Percentiles rank a stretch among this genome's conserved stretches.
These are phyloP conservation scores for Crioceris asparagi DNA, from an alignment of 2,888 invertebrate species.

Conservation along the genomic window DNA sequence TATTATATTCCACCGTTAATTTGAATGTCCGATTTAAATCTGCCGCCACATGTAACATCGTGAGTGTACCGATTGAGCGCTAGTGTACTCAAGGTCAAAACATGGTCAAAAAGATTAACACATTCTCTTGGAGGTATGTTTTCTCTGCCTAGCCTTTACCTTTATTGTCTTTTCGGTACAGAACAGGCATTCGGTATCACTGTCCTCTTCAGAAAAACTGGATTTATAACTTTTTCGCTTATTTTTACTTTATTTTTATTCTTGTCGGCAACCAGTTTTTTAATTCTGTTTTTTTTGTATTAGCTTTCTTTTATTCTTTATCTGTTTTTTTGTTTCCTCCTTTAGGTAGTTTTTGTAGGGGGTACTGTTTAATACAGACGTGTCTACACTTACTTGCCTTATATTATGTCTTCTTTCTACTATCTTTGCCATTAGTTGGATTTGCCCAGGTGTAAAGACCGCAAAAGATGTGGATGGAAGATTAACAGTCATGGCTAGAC, in stretches of 20 bases:
- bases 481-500: neutral
- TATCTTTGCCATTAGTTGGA: neutral
- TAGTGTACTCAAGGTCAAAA: too few relatives aligned
- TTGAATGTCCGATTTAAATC: too few relatives aligned
- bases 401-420: neutral
- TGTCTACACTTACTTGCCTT: neutral
- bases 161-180: too few relatives aligned
- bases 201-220: too few relatives aligned
- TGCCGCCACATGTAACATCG: too few relatives aligned
- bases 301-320: neutral
- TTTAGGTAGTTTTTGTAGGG: neutral
- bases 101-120: too few relatives aligned
- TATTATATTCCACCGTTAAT: too few relatives aligned
- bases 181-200: too few relatives aligned
- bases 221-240: neutral
- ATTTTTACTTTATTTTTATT: neutral
- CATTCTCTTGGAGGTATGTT: too few relatives aligned
- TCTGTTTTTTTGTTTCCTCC: neutral
- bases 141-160: too few relatives aligned
- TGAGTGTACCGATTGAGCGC: too few relatives aligned
- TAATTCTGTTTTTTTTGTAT: neutral
- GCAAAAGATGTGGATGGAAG: neutral
- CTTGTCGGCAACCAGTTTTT: neutral
- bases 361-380: neutral
- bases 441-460: neutral